phyloP scores from a whole-genome alignment of 2,113 vertebrate species.

The Pimephales promelas region DNA sequence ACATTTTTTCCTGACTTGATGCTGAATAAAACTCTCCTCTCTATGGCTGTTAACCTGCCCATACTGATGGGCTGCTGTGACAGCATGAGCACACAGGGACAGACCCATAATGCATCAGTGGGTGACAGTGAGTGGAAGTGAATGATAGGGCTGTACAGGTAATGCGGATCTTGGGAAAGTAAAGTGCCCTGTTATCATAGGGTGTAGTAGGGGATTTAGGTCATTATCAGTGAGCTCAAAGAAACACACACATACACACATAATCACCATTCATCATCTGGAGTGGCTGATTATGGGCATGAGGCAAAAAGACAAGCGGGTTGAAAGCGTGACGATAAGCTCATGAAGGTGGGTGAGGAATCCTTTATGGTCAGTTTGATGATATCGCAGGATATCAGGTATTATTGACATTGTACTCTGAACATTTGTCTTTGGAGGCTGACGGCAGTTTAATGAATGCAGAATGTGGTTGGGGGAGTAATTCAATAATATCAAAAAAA shows the following conservation, averaged over 20 bases:
- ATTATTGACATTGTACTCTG: neutral
- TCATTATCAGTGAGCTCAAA: slow-evolving; percentile 13
- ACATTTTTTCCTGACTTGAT: neutral
- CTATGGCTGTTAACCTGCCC: slow-evolving; percentile 15
- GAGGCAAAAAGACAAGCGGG: neutral
- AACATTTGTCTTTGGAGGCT: slow-evolving; percentile 24
- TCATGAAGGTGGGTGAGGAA: slow-evolving; percentile 4
- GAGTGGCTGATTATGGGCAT: slow-evolving; percentile 22
- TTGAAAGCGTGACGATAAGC: slow-evolving; percentile 39
- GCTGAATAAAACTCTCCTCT: slow-evolving; percentile 6
- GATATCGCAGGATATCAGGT: neutral
- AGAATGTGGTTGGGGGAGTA: neutral
- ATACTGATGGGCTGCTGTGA: neutral
- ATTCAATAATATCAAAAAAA: neutral
- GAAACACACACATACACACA: neutral
- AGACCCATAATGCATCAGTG: slow-evolving; percentile 24
- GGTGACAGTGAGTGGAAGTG: slow-evolving; percentile 26
- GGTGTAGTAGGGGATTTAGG: slow-evolving; percentile 16
- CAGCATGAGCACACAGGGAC: neutral
- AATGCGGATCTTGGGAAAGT: slow-evolving; percentile 25
- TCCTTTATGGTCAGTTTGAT: slow-evolving; percentile 11
- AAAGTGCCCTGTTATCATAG: slow-evolving; percentile 11
- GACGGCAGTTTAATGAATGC: neutral
- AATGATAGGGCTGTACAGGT: slow-evolving; percentile 28
- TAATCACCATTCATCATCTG: slow-evolving; percentile 24